Evolutionary conservation across 2,888 invertebrate species (phyloP), one percentile per base, ranked within the genome.

Genomic region (Meloe dianella): DNA sequence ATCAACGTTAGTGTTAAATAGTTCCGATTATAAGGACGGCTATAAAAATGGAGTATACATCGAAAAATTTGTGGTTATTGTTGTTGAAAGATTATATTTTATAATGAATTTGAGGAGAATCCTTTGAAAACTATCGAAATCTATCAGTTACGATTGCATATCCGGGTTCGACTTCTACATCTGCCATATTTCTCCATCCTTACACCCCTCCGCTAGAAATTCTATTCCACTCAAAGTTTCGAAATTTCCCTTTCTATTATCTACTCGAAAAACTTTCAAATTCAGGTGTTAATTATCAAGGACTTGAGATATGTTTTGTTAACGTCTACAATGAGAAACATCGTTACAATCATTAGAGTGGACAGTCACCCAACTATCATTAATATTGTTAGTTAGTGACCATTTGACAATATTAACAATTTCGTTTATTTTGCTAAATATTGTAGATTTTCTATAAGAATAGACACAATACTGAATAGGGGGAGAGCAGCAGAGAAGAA

Each of bases 351-450:
- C 63, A 66, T 57, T 60, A 63, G 58, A 63, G 60, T 65, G 68
- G 68, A 68, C 68, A 64, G 24, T 64, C 64, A 57, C 41, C 51
- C n/a, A n/a, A 38, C 9, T 20, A 67, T 64, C 67, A 63, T 66
- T 67, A 67, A 64, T 67, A 57, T 35, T 10, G 10, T 58, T 47
- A 20, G 7, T 47, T 47, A 20, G 9, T 58, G 58, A 14, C 58
- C 30, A 30, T 35, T 30, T 58, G 58, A 58, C 58, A 58, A 14
- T 27, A 58, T 63, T 38, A 66, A 38, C 66, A 56, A 47, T n/a
- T 30, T 35, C 58, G 47, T 35, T 66, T 58, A 63, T 63, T 57
- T 63, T 29, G 24, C n/a, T 57, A 57, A 56, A 57, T 32, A 63
- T 22, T 47, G 47, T 47, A 20, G 47, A 47, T 47, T 22, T 20